Evolutionary conservation across 2,797 vertebrate species (phyloP), one percentile per base, ranked within the genome.

Genomic region (Sebastes taczanowskii): DNA sequence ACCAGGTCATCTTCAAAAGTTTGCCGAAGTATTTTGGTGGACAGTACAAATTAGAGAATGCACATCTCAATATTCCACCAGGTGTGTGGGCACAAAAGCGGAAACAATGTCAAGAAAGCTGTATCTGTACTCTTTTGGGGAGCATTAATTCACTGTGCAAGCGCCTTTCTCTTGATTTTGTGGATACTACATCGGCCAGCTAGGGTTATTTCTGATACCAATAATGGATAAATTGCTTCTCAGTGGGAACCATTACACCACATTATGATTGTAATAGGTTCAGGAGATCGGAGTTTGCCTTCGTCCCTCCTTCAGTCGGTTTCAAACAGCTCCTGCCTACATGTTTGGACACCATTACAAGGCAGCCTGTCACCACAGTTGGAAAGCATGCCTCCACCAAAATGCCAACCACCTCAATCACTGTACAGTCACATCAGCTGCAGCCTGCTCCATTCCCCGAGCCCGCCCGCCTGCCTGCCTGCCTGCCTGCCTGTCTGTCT

Each of bases 301-400:
- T 35, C 20, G 11, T 69, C 13, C 25, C 20, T 59, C 32, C 58
- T n/a, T 77, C 38, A 1, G 8, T 83, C 1, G n/a, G 11, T 14
- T 46, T 49, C 35, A 55, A 68, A 67, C 2, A 46, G 46, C 61
- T 67, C 49, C 49, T 22, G 11, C 25, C 70, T 35, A 74, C 72
- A 34, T 80, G 82, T 88, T 86, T 75, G 63, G 82, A 88, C 82
- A 76, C 23, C 59, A 30, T 67, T 67, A 71, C 84, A 80, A 79
- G 38, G 32, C 70, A 65, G 70, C 38, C 80, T 86, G 86, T 77
- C 61, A 18, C 71, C 62, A 61, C 72, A 58, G 25, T 16, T 63
- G 23, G 46, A 67, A 25, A 71, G 52, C 42, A n/a, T 1, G 23
- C 66, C 58, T 63, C 42, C 32, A 77, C 27, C 66, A 32, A 59